These are phyloP conservation scores for Coenonympha arcania DNA, from an alignment of 2,888 invertebrate genomes.

Conservation along the genomic window DNA sequence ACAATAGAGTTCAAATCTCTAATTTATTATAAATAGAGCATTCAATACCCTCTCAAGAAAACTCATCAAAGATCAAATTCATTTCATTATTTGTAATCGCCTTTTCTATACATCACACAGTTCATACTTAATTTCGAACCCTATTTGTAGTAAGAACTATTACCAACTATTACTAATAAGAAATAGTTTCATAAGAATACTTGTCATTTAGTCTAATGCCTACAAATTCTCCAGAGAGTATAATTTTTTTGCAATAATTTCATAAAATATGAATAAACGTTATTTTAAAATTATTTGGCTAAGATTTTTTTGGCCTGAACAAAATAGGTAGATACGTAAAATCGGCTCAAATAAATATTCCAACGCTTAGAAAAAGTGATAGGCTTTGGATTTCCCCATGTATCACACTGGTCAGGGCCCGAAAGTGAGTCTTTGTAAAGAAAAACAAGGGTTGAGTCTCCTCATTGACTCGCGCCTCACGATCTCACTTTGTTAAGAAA, in stretches of 20 bases:
- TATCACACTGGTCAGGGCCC: slow-evolving; percentile 48
- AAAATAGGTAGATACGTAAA: no score
- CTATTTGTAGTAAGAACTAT: slow-evolving; percentile 16
- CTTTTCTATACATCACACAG: slow-evolving; percentile 39
- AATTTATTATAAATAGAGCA: slow-evolving; percentile 17
- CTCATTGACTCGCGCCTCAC: slow-evolving; percentile 63
- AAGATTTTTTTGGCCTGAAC: no score
- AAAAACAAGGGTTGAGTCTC: slow-evolving; percentile 66
- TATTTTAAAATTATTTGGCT: no score
- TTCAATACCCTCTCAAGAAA: slow-evolving; percentile 11
- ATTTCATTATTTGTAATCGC: slow-evolving; percentile 38
- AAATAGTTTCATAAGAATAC: slow-evolving; percentile 24
- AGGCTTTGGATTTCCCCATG: slow-evolving; percentile 28
- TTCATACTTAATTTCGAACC: not conserved
- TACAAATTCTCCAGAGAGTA: slow-evolving; percentile 32
- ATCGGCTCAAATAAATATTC: not conserved
- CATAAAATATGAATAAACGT: no score
- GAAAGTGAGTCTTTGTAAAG: slow-evolving; percentile 64
- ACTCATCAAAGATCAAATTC: not conserved
- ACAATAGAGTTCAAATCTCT: not conserved
- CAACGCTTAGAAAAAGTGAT: slow-evolving; percentile 3
- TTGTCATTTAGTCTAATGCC: slow-evolving; percentile 48
- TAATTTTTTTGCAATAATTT: no score
- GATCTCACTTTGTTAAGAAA: slow-evolving; percentile 71
- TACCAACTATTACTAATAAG: no score